Evolutionary conservation across 2,797 vertebrate genomes (phyloP).

Genomic region (Falco berigora): DNA sequence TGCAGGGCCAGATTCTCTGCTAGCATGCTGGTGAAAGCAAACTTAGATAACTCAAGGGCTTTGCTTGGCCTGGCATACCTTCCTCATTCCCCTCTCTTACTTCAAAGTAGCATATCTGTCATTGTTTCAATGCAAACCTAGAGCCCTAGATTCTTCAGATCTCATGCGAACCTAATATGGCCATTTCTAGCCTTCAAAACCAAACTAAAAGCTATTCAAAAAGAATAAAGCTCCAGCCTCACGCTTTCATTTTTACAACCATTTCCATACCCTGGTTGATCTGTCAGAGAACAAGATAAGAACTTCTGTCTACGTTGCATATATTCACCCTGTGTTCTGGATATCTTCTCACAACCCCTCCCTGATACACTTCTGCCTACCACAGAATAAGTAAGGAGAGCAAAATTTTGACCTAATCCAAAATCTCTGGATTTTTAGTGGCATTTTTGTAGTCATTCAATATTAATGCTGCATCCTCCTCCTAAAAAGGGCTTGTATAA

Average conservation of each 20-base stretch:
- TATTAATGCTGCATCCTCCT: not conserved
- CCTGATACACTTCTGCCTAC: not conserved
- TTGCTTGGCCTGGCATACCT: not conserved
- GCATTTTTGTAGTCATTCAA: not conserved
- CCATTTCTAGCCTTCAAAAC: constrained; percentile 4
- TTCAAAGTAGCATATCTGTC: constrained; percentile 30
- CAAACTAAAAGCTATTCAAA: constrained; percentile 3
- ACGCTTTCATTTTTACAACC: constrained; percentile 18
- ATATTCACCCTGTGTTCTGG: not conserved
- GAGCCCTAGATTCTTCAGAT: not conserved
- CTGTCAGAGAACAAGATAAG: not conserved
- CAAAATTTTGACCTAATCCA: constrained; percentile 9
- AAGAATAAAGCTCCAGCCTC: not conserved
- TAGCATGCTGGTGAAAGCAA: not conserved
- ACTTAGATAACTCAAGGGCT: not conserved
- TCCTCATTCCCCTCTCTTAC: not conserved
- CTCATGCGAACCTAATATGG: constrained; percentile 43
- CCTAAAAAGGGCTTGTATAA: not conserved
- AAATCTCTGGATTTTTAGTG: not conserved
- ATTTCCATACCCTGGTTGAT: not conserved
- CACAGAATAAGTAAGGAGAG: not conserved
- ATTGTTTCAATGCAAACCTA: constrained; percentile 7
- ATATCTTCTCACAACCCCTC: not conserved
- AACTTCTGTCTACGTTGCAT: not conserved
- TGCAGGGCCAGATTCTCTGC: not conserved